Percentiles rank a stretch among this genome's conserved stretches.
phyloP scores from a whole-genome alignment of 2,113 vertebrate genomes.

The Mungos mungo region DNA sequence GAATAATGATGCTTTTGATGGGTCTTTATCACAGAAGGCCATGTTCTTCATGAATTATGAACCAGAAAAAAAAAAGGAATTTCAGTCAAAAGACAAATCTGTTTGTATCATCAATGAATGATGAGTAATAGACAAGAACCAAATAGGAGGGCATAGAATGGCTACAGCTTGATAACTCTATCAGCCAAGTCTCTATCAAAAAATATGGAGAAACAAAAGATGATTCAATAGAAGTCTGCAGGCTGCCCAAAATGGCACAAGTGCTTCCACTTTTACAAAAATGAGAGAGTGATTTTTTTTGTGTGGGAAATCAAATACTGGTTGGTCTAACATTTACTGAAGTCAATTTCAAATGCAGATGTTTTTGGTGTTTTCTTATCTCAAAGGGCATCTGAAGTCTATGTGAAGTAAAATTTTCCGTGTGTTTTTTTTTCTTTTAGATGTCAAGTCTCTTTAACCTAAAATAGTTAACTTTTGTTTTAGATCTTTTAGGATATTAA shows the following conservation, averaged over 20 bases:
- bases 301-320: conserved; percentile 55
- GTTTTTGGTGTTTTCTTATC: neutral
- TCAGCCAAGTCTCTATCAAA: conserved; percentile 49
- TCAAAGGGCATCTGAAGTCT: neutral
- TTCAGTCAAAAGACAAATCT: conserved; percentile 78
- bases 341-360: conserved; percentile 64
- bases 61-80: conserved; percentile 70
- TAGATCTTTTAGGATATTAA: neutral
- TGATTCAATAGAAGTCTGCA: conserved; percentile 28
- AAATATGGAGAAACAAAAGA: conserved; percentile 68
- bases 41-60: conserved; percentile 80
- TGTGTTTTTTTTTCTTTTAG: neutral
- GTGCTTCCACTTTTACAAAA: conserved; percentile 52
- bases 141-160: conserved; percentile 67
- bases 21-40: conserved; percentile 79
- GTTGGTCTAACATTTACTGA: conserved; percentile 68
- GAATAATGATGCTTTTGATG: conserved; percentile 81
- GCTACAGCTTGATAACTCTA: conserved; percentile 71
- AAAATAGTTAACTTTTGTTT: neutral
- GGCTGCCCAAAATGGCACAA: conserved; percentile 49
- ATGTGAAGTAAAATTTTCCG: neutral
- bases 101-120: conserved; percentile 78
- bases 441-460: neutral
- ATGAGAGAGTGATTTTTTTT: conserved; percentile 42
- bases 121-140: conserved; percentile 66